These are phyloP conservation scores for Fregata magnificens DNA, from an alignment of 2,113 vertebrate genomes.

Conservation along the genomic window DNA sequence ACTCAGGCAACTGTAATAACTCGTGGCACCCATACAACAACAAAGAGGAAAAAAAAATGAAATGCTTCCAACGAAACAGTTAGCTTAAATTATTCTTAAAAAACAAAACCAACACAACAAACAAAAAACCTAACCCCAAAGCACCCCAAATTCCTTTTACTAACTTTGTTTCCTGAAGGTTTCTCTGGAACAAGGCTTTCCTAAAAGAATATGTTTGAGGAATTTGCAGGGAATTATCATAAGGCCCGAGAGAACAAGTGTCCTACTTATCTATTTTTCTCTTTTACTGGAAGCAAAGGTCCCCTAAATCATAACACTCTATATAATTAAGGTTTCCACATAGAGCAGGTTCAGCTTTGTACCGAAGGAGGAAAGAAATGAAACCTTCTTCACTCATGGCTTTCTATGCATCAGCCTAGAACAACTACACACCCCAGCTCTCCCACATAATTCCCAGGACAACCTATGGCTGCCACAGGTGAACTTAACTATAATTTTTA, in stretches of 20 bases:
- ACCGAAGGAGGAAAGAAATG: not conserved
- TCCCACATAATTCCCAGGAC: not conserved
- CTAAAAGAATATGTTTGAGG: not conserved
- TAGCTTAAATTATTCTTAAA: not conserved
- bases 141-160: not conserved
- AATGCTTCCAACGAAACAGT: not conserved
- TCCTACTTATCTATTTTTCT: not conserved
- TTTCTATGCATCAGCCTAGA: not conserved
- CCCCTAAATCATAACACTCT: not conserved
- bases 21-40: not conserved
- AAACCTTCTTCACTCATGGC: not conserved
- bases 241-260: not conserved
- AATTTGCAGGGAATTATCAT: not conserved
- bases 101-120: not conserved
- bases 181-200: not conserved
- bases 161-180: not conserved
- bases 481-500: not conserved
- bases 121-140: not conserved
- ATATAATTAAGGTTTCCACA: not conserved
- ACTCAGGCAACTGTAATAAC: not conserved
- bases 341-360: not conserved
- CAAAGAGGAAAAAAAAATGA: not conserved
- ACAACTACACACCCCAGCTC: not conserved
- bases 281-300: not conserved
- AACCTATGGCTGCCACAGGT: not conserved